Base-by-base conservation (phyloP, 2,797 vertebrate species). In the Darevskia mixta region DNA sequence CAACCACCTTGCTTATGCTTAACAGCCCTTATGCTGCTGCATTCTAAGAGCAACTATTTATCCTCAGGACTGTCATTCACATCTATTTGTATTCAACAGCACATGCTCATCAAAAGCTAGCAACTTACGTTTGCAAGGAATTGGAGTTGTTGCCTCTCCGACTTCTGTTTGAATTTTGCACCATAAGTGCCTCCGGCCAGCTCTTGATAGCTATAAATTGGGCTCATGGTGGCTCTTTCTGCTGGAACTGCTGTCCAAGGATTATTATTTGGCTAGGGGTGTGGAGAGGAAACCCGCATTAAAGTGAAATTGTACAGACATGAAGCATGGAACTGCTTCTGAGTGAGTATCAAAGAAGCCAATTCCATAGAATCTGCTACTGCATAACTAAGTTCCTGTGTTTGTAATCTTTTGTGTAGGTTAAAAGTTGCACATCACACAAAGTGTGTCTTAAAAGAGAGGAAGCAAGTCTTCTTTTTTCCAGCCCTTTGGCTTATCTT, bases 11-110 rank as follows among this genome's bases (percentile, higher is more conserved):
- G 79, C 9, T n/a, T 82, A 41, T 2, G 25, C 73, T 77, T 69
- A 1, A 38, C 79, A 29, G 2, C 18, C 84, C 43, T 85, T 86
- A 17, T 75, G 61, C 82, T 32, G 79, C 79, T 79, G 2, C 8
- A 20, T 86, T 35, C 20, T 72, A 23, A 75, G 75, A 91, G 35
- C 75, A 78, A 27, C 77, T 13, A 13, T 83, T 58, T 83, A 55
- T 18, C 9, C 87, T 80, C 8, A 35, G 25, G 72, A 35, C 20
- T 23, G 64, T 79, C 0, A 2, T 71, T 55, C 64, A 27, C 25
- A 32, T 45, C 77, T 1, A 8, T 43, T 29, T 66, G 64, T 83
- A 38, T 38, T 83, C 75, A 67, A 35, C n/a, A 18, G n/a, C 69
- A 72, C 43, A 25, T 13, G 38, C 55, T 88, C 55, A 15, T 43